Conservation (phyloP, 2,113 vertebrate species). For the Triplophysa dalaica region DNA sequence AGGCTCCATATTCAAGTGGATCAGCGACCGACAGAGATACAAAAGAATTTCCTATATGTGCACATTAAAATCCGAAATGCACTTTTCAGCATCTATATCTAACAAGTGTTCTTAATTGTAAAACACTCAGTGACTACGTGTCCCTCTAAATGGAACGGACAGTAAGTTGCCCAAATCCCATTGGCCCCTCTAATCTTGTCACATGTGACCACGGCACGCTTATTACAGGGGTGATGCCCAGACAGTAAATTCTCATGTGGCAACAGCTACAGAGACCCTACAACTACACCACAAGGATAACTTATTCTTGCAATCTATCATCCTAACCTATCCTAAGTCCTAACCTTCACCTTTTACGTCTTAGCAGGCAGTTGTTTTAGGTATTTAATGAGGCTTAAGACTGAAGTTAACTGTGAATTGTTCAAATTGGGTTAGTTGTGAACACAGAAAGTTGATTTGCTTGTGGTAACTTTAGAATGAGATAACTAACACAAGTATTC, state of each 20-base stretch:
- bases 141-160: slow-evolving; percentile 54
- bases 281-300: not conserved
- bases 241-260: slow-evolving; percentile 39
- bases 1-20: not conserved
- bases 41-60: not conserved
- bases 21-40: not conserved
- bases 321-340: too few species aligned
- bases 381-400: slow-evolving; percentile 27
- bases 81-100: not conserved
- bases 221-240: slow-evolving; percentile 45
- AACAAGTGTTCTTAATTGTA: not conserved
- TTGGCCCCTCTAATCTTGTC: slow-evolving; percentile 53
- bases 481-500: slow-evolving; percentile 18
- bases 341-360: not conserved
- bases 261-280: slow-evolving; percentile 33
- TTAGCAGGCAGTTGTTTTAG: not conserved
- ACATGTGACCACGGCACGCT: slow-evolving; percentile 52
- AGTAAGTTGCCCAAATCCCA: slow-evolving; percentile 52
- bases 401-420: slow-evolving; percentile 26
- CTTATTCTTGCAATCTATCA: slow-evolving; percentile 12
- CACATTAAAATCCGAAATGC: not conserved
- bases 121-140: slow-evolving; percentile 20
- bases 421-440: slow-evolving; percentile 18
- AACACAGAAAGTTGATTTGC: slow-evolving; percentile 20
- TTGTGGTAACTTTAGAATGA: slow-evolving; percentile 3